Conservation (phyloP, 2,113 vertebrate genomes). For the Corvus hawaiiensis region DNA sequence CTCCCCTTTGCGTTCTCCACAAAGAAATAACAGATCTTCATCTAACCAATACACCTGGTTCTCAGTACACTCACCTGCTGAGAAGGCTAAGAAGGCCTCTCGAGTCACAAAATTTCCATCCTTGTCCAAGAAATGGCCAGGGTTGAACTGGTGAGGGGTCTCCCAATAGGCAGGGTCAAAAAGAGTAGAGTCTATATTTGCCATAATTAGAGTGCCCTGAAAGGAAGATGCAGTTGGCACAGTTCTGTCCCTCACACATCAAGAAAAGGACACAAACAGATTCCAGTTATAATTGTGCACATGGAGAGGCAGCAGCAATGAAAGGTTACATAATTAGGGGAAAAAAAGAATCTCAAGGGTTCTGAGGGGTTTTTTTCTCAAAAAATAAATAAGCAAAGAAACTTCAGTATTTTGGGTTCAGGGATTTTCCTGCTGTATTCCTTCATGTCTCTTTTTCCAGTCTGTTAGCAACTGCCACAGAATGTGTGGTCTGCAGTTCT, state of each 20-base stretch:
- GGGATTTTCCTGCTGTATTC: neutral
- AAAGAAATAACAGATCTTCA: neutral
- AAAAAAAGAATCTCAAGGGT: neutral
- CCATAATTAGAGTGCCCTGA: slow-evolving; percentile 56
- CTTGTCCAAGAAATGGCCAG: slow-evolving; percentile 60
- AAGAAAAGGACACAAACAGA: neutral
- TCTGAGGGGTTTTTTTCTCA: neutral
- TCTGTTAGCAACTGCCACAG: neutral
- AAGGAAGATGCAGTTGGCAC: neutral
- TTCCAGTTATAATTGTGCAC: neutral
- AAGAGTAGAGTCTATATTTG: slow-evolving; percentile 48
- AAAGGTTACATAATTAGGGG: neutral
- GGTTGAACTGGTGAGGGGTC: slow-evolving; percentile 56
- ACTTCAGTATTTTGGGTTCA: neutral
- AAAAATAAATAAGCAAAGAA: neutral
- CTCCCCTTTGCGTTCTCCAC: neutral
- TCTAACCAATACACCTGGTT: neutral
- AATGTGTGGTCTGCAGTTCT: neutral
- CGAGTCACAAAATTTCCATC: slow-evolving; percentile 45
- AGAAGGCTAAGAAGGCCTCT: slow-evolving; percentile 63
- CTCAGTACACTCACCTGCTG: slow-evolving; percentile 19
- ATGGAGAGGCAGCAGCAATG: neutral
- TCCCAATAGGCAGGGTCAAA: slow-evolving; percentile 52
- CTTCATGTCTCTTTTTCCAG: neutral
- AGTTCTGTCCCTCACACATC: neutral